These are phyloP conservation scores for Lichenostomus cassidix DNA, from an alignment of 2,113 vertebrate genomes.

Conservation along the genomic window DNA sequence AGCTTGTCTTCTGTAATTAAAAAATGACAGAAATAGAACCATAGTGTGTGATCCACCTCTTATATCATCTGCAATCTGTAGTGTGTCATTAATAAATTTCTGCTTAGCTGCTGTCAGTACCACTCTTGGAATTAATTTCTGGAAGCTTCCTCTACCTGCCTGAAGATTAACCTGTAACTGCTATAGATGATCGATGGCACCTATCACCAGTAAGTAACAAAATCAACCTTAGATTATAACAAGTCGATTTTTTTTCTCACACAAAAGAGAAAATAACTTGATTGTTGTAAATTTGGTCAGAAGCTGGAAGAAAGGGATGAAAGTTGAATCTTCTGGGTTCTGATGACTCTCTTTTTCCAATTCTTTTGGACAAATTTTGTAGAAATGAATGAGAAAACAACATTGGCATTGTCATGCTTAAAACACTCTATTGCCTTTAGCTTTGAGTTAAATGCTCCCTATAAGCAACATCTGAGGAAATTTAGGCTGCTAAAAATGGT, in stretches of 20 bases:
- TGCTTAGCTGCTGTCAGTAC: not conserved
- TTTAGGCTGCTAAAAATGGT: not conserved
- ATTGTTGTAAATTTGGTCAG: not conserved
- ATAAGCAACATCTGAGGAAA: not conserved
- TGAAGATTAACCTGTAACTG: not conserved
- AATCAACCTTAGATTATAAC: not conserved
- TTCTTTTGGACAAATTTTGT: not conserved
- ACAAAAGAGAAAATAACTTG: not conserved
- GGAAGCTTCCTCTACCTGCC: not conserved
- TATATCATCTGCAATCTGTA: not conserved
- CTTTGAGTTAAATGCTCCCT: not conserved
- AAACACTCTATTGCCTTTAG: not conserved
- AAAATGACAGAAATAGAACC: not conserved
- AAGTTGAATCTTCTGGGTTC: not conserved
- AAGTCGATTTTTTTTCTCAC: not conserved
- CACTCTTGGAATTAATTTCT: not conserved
- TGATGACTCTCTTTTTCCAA: not conserved
- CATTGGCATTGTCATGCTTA: not conserved
- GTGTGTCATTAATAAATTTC: not conserved
- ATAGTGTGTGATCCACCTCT: not conserved
- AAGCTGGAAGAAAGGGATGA: not conserved
- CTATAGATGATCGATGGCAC: not conserved
- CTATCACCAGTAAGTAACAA: not conserved
- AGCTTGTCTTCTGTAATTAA: not conserved
- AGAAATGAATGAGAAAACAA: not conserved